Evolutionary conservation across 2,888 invertebrate species (phyloP).

Genomic region (Ophion slaviceki): DNA sequence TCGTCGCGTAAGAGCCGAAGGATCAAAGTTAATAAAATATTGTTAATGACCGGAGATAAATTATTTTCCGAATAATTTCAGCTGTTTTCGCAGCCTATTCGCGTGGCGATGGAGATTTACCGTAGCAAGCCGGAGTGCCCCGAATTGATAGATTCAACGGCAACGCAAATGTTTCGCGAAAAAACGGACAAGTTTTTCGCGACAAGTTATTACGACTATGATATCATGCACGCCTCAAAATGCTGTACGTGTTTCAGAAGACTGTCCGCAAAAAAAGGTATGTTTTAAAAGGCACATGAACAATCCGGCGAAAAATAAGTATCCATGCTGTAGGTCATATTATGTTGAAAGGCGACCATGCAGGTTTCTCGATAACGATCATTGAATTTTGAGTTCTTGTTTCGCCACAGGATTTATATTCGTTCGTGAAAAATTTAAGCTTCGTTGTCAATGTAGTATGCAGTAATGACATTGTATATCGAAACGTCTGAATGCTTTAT

Average conservation of each 20-base stretch:
- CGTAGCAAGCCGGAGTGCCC: slow-evolving; percentile 12
- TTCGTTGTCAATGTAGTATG: too few species aligned
- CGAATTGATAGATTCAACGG: slow-evolving; percentile 5
- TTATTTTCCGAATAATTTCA: background rate
- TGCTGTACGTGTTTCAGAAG: background rate
- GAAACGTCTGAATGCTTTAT: background rate
- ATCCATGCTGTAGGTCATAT: background rate
- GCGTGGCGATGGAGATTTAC: slow-evolving; percentile 17
- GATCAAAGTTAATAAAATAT: background rate
- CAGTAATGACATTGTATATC: background rate
- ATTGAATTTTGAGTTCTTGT: background rate
- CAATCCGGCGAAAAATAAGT: background rate
- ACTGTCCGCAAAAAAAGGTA: slow-evolving; percentile 13
- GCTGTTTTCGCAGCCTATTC: slow-evolving; percentile 13
- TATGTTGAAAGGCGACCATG: background rate
- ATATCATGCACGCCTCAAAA: slow-evolving; percentile 15
- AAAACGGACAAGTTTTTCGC: slow-evolving; percentile 12
- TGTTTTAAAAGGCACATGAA: background rate
- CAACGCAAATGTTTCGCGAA: slow-evolving; percentile 20
- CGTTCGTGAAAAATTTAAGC: background rate
- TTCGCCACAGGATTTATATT: background rate
- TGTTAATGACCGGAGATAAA: background rate
- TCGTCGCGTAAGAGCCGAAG: background rate
- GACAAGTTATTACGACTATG: slow-evolving; percentile 22
- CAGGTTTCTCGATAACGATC: background rate